Base-by-base conservation (phyloP, 2,888 invertebrate genomes). In the Drosophila fungiperda region DNA sequence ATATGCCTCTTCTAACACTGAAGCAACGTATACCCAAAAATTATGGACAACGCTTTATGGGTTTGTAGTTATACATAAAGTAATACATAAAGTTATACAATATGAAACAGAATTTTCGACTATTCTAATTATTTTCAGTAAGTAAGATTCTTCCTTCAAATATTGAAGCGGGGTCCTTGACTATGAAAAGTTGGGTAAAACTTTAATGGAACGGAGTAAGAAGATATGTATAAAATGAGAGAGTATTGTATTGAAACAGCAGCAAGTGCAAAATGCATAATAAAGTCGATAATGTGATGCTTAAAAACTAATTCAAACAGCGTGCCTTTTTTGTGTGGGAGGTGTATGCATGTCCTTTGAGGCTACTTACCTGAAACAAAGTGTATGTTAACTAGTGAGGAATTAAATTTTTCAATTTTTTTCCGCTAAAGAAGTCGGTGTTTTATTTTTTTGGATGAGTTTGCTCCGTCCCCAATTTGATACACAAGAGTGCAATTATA, bases 21-120 rank as follows among this genome's bases (percentile, higher is more conserved):
- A 90, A 95, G 59, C 90, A 92, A 0, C 94, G 3, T 26, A 95
- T 66, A 94, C 93, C 11, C 95, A 94, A 68, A 95, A 94, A 90
- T 94, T 96, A 79, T 96, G 96, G 95, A 93, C 96, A 66, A 96
- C 96, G 0, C 94, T 96, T 73, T 96, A 96, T 36, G 75, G 76
- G 76, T 68, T 29, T 17, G 59, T 29, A 38, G 4, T 40, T 7
- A 29, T 55, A 4, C 4, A 40, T 12, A 8, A 23, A 55, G 3
- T 23, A 26, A 26, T 55, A 4, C 4, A 40, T 7, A 8, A 23
- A 55, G 3, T 17, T 33, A 17, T 26, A n/a, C 11, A 11, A 7
- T 54, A 26, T 12, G 6, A 49, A 48, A 23, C 40, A 11, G n/a
- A 11, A 42, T 20, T 42, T 5, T 38, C 29, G 17, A 33, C 11